Conservation (phyloP, 2,888 invertebrate species). For the Schizaphis graminum region DNA sequence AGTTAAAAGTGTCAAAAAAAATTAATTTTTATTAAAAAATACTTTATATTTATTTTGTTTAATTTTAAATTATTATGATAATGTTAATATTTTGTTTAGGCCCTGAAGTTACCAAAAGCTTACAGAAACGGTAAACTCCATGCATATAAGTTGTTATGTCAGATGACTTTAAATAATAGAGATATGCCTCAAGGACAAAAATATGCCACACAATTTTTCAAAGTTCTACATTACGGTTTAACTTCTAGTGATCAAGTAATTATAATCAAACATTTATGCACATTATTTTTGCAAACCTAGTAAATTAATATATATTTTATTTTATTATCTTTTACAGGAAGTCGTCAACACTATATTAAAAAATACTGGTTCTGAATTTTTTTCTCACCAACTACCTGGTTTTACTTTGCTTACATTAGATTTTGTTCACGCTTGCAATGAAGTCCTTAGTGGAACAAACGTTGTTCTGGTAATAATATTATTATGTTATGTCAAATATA, state of each 20-base stretch:
- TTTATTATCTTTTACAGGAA: constrained; percentile 75
- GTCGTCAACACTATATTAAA: constrained; percentile 84
- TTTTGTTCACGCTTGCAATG: constrained; percentile 90
- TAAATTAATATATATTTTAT: constrained; percentile 19
- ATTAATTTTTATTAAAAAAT: neutral
- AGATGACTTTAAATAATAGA: constrained; percentile 77
- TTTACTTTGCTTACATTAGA: constrained; percentile 88
- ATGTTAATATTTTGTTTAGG: constrained; percentile 71
- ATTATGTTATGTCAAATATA: neutral
- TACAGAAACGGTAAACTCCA: constrained; percentile 86
- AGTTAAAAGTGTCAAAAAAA: constrained; percentile 26
- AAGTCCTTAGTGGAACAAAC: constrained; percentile 86
- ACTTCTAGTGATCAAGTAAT: constrained; percentile 77
- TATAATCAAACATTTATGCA: constrained; percentile 10
- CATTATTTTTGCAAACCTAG: neutral
- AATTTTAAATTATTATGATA: neutral
- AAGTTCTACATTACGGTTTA: constrained; percentile 82
- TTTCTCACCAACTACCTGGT: constrained; percentile 89
- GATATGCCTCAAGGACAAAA: constrained; percentile 74
- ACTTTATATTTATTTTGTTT: neutral
- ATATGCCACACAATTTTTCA: constrained; percentile 88
- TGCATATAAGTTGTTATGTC: constrained; percentile 88
- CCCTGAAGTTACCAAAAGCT: constrained; percentile 79
- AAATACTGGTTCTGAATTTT: constrained; percentile 85
- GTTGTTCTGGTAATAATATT: constrained; percentile 73